These are phyloP conservation scores for Tamandua tetradactyla DNA, from an alignment of 2,797 vertebrate genomes.

Conservation along the genomic window DNA sequence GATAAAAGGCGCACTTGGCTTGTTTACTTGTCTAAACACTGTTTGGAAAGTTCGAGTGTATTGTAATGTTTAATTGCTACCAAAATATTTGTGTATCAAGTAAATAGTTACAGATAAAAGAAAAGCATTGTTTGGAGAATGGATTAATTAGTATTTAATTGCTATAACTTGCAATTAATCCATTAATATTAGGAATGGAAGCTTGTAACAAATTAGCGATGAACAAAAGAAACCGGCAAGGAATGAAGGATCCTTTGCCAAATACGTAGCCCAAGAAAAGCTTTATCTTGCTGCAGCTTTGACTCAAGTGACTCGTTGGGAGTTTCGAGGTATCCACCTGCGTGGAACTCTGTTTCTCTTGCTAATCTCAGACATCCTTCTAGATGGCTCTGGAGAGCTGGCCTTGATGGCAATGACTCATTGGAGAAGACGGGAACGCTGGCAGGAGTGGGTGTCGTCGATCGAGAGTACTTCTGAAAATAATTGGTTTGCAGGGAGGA, in stretches of 20 bases:
- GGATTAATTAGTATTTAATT: conserved; percentile 85
- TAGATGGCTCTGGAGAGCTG: not conserved
- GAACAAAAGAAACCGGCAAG: not conserved
- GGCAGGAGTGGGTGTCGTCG: not conserved
- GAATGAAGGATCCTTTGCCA: not conserved
- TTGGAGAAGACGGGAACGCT: not conserved
- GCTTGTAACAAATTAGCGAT: conserved; percentile 65
- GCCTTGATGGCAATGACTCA: not conserved
- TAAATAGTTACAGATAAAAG: conserved; percentile 73
- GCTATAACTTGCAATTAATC: conserved; percentile 78
- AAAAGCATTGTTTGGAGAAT: conserved; percentile 68
- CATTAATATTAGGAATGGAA: conserved; percentile 64
- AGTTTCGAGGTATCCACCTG: rapidly evolving
- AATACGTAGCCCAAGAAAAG: not conserved
- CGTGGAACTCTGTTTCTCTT: not conserved
- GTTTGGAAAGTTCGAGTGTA: conserved; percentile 50
- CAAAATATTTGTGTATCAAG: conserved; percentile 76
- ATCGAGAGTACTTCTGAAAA: not conserved
- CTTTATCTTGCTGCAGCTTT: rapidly evolving
- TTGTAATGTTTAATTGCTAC: conserved; percentile 71
- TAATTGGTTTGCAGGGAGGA: not conserved
- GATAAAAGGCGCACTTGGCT: conserved; percentile 26
- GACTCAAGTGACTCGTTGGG: rapidly evolving
- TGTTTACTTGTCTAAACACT: conserved; percentile 71
- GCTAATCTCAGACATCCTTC: not conserved